Evolutionary conservation across 2,113 vertebrate species (phyloP), one percentile per base, ranked within the genome.

Genomic region (Sprattus sprattus): DNA sequence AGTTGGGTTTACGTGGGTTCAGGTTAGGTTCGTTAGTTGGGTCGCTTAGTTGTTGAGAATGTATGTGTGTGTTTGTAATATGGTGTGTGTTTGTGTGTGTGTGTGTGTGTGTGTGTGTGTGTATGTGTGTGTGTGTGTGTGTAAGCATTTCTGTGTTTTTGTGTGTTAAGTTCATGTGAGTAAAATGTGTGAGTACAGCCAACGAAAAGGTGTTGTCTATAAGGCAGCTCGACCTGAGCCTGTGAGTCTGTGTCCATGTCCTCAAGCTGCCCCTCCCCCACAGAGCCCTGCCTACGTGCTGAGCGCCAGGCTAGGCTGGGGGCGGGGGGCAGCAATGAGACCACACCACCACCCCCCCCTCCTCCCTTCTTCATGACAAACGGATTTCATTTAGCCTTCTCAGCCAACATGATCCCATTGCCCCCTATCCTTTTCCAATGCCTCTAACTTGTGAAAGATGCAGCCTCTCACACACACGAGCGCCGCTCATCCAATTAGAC

Each of bases 361-460:
- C 64, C 64, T 10, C n/a, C 15, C 71, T 84, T 85, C 83, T 85
- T 45, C 50, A 84, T 86, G 57, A 89, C 86, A 86, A 91, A 89
- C n/a, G n/a, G 83, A 81, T 89, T 86, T 88, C 87, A 92, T 85
- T 90, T 84, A 87, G 88, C 88, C 82, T 18, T 89, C 88, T 86
- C 28, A 88, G 85, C 82, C 83, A 86, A 84, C 86, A 88, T 83
- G 86, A 92, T 89, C 88, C 54, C 44, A 44, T 78, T 10, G 32
- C 71, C 71, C 16, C 11, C 28, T 32, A 78, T 32, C 71, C 83
- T 71, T 82, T 88, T 88, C 84, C 46, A 86, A 82, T 83, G 82
- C 83, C 54, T 81, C 81, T 86, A 82, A 60, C 87, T 85, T 52
- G 5, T 3, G 25, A 32, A 2, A 82, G 44, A 75, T 57, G 47